Base-by-base conservation (phyloP, 2,888 invertebrate genomes). In the Entomobrya proxima region DNA sequence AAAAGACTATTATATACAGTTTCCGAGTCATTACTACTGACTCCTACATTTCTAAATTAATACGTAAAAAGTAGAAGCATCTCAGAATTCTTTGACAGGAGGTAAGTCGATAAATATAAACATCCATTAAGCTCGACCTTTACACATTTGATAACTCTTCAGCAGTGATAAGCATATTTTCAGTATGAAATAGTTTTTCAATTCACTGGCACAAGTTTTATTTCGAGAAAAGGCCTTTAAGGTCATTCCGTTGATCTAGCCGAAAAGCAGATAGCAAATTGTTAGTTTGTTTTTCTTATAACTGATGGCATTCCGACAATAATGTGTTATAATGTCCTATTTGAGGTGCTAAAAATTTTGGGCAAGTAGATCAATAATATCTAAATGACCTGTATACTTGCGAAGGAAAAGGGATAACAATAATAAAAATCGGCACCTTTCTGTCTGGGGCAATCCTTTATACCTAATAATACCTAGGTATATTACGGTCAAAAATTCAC, bases 121-220 rank as follows among this genome's bases (percentile, higher is more conserved):
- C 7, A 32, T 52, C 35, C 32, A 50, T 21, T n/a, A n/a, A n/a
- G n/a, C 64, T 50, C 32, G 74, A 74, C 74, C 74, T 74, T 74
- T 32, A 7, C 15, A 11, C 32, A 27, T 72, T 47, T 47, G 44
- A 72, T 44, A n/a, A n/a, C n/a, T n/a, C n/a, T n/a, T n/a, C n/a
- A n/a, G n/a, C n/a, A n/a, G n/a, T n/a, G n/a, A n/a, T n/a, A n/a
- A n/a, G n/a, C n/a, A n/a, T n/a, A n/a, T n/a, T n/a, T n/a, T n/a
- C n/a, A n/a, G n/a, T n/a, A n/a, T n/a, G n/a, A n/a, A n/a, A n/a
- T n/a, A n/a, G n/a, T n/a, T n/a, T n/a, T n/a, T n/a, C n/a, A n/a
- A n/a, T n/a, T n/a, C n/a, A n/a, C n/a, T n/a, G n/a, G n/a, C n/a
- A n/a, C n/a, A n/a, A n/a, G n/a, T n/a, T n/a, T n/a, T n/a, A n/a